Evolutionary conservation across 1,140 invertebrate species (phyloP), one percentile per base, ranked within the genome.

Genomic region (Lysiphlebus fabarum): DNA sequence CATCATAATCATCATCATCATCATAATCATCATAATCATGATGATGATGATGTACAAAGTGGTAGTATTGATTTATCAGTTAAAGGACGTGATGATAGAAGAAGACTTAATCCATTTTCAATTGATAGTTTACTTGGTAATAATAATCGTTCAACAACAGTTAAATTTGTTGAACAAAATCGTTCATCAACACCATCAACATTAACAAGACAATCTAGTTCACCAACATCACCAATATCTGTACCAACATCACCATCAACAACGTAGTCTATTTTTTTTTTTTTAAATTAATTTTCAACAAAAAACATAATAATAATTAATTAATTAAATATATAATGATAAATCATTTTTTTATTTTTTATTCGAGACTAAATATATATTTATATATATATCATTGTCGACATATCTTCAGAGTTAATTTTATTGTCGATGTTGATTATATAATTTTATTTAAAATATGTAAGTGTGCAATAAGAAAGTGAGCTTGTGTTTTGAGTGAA

Each of bases 71-170:
- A 81, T 58, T 62, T 79, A 37, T 79, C 77, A 2, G 71, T 80
- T 10, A 79, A 80, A 47, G 75, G 83, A 57, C 75, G 81, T 12
- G 83, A 82, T 55, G 80, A 84, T 63, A 83, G 82, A 61, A 82
- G 84, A 68, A 78, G 84, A 62, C 80, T 84, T 48, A 90, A 91
- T 78, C 90, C 90, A 17, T 92, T 92, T 81, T 91, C 89, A 79
- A 92, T 92, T 83, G 90, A 92, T 71, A 91, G 89, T 48, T 76
- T 91, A 61, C 82, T 91, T 67, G 84, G 83, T 10, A 83, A 84
- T 67, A 89, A 88, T 68, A 88, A 45, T 17, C 54, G 86, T 80
- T 86, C 67, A 36, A 70, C 63, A 53, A 70, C 68, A 14, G 69
- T 70, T 0, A 65, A 64, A 6, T 47, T 36, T 40, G 42, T 36